Percentiles rank a stretch among this genome's conserved stretches.
phyloP scores from a whole-genome alignment of 2,113 vertebrate species.

The Nansenia antarctica region DNA sequence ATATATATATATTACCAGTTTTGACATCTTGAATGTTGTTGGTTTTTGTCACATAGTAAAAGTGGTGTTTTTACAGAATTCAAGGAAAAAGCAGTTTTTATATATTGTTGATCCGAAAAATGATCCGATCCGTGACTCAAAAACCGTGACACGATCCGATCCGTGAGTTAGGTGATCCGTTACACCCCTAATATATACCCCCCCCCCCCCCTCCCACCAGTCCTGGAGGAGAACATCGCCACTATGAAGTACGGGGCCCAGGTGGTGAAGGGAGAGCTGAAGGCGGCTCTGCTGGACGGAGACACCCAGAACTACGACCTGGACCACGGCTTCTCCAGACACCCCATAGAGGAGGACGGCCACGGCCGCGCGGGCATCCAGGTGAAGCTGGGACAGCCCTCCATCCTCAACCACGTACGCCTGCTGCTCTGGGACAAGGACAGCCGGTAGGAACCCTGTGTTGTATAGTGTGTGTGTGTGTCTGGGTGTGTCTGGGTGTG shows the following conservation, averaged over 20 bases:
- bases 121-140: not conserved
- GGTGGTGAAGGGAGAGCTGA: constrained; percentile 96
- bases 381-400: constrained; percentile 93
- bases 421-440: constrained; percentile 97
- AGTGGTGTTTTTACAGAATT: too few relatives aligned
- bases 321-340: constrained; percentile 97
- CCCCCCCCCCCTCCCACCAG: constrained; percentile 58
- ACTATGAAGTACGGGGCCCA: constrained; percentile 97
- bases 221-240: constrained; percentile 97
- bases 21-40: too few relatives aligned
- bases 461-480: not conserved
- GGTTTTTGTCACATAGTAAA: too few relatives aligned
- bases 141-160: too few relatives aligned
- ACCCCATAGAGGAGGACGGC: constrained; percentile 95
- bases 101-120: not conserved
- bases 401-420: constrained; percentile 93
- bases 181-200: too few relatives aligned
- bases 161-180: too few relatives aligned
- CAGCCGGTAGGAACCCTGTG: constrained; percentile 78
- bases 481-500: not conserved
- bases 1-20: too few relatives aligned
- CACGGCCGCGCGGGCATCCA: constrained; percentile 84
- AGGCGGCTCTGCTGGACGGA: constrained; percentile 93
- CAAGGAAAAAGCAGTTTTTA: too few relatives aligned
- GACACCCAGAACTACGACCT: constrained; percentile 98